Conservation (phyloP, 2,797 vertebrate genomes). For the Arrhamphus sclerolepis region DNA sequence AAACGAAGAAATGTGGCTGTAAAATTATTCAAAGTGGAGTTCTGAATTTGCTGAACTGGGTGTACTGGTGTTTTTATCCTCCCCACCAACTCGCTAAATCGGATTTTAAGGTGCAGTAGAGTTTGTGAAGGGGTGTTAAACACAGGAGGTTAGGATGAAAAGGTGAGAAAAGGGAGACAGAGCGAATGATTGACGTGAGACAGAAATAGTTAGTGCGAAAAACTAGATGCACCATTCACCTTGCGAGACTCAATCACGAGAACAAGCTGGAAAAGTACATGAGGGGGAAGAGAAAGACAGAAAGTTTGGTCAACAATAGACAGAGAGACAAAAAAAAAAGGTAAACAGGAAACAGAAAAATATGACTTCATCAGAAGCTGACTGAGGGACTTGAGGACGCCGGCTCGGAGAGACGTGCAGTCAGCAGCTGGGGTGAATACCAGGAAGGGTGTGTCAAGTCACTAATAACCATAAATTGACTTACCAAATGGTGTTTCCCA, state of each 20-base stretch:
- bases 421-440: conserved; percentile 47
- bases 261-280: background rate
- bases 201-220: conserved; percentile 43
- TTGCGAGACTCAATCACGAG: conserved; percentile 10
- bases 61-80: conserved; percentile 5
- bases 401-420: conserved; percentile 2
- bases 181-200: conserved; percentile 27
- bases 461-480: conserved; percentile 66
- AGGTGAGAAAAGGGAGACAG: conserved; percentile 44
- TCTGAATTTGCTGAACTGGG: conserved; percentile 1
- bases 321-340: background rate
- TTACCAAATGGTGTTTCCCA: conserved; percentile 58
- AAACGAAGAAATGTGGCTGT: background rate
- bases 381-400: background rate
- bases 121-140: conserved; percentile 27
- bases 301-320: background rate
- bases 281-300: background rate
- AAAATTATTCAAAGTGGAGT: conserved; percentile 3
- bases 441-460: conserved; percentile 74
- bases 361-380: background rate
- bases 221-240: conserved; percentile 26
- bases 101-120: conserved; percentile 30
- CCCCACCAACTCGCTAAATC: conserved; percentile 20
- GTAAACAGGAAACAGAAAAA: background rate
- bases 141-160: conserved; percentile 28